Conservation (phyloP, 2,888 invertebrate species). For the Germaria angustata region DNA sequence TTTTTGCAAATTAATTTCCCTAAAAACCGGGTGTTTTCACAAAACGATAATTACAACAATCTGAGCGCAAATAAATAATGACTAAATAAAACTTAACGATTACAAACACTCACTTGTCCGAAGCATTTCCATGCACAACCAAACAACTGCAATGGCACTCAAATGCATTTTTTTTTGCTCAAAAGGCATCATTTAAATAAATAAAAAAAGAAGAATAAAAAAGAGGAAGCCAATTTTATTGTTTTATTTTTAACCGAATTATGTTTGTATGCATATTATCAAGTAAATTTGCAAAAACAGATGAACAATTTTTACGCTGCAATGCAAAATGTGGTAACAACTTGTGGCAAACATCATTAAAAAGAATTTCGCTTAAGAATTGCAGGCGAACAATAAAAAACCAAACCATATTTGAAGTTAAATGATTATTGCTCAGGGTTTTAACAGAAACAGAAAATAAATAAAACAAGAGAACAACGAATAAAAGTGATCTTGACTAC, state of each 20-base stretch:
- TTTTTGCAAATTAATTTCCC: neutral
- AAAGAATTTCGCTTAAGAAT: slow-evolving; percentile 45
- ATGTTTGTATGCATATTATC: slow-evolving; percentile 56
- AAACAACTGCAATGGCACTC: neutral
- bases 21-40: neutral
- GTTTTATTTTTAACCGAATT: slow-evolving; percentile 14
- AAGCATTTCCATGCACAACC: slow-evolving; percentile 2
- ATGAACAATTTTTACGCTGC: slow-evolving; percentile 37
- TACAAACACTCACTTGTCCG: slow-evolving; percentile 29
- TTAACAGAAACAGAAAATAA: neutral
- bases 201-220: neutral
- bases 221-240: slow-evolving; percentile 56
- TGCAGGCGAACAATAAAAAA: slow-evolving; percentile 21
- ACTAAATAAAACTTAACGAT: slow-evolving; percentile 35
- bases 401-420: slow-evolving; percentile 49
- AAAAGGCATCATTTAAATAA: neutral
- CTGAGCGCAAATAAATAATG: slow-evolving; percentile 22
- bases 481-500: slow-evolving; percentile 51
- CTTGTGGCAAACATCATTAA: slow-evolving; percentile 65
- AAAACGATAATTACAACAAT: slow-evolving; percentile 16
- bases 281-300: slow-evolving; percentile 41
- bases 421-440: slow-evolving; percentile 61
- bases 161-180: neutral
- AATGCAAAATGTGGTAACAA: slow-evolving; percentile 59
- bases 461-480: neutral